Base-by-base conservation (phyloP, 2,113 vertebrate species). In the Cheirogaleus medius region DNA sequence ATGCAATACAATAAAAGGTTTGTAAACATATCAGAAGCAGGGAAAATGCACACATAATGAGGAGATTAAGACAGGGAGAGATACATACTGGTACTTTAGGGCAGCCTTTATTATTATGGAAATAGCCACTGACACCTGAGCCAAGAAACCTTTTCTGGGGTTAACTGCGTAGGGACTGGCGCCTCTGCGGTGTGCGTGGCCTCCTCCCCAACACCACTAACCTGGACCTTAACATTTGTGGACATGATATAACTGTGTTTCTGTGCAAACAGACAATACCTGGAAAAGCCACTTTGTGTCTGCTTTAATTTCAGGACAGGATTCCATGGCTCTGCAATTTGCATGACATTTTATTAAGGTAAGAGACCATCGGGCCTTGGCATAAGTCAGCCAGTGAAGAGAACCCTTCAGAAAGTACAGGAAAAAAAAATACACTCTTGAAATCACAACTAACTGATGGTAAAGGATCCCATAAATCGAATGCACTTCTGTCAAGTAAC, bases 241-340 rank as follows among this genome's bases (percentile, higher is more conserved):
- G 73, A 81, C 10, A 52, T 54, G 37, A 76, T 27, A 3, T 69
- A 87, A 80, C 69, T 54, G 32, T 52, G 17, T 85, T 73, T 90
- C 52, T 85, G 17, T 77, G 66, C 63, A 94, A 63, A 91, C 17
- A 88, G 49, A 86, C 13, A 93, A 25, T 32, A 74, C 66, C 76
- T 60, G 15, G 54, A 44, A 42, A 85, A 90, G 68, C 92, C 49
- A 95, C 58, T 80, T 20, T 88, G 44, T 90, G 58, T 98, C 91
- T 98, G n/a, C 83, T 98, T 96, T 95, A 9, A 92, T 98, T 98
- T 92, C 97, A 99, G 99, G 99, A 99, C 98, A 99, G 99, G 96
- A 98, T 99, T 21, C 99, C 99, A 17, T 99, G 99, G 99, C 99
- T 99, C 91, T 99, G 99, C 87, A 97, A 91, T 58, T 97, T 99